Conservation (phyloP, 2,113 vertebrate genomes). For the Narcine bancroftii region DNA sequence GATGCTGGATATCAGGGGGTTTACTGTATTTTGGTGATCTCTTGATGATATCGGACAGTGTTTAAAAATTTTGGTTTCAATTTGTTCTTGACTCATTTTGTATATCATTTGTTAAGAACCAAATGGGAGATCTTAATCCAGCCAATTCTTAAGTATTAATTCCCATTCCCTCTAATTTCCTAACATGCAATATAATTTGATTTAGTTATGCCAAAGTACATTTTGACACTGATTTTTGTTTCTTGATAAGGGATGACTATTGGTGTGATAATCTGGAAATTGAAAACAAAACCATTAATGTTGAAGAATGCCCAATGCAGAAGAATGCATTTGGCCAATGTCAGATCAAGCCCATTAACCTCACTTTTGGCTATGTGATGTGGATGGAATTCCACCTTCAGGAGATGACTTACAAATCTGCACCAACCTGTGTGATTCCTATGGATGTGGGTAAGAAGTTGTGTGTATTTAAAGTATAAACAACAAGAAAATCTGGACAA, state of each 20-base stretch:
- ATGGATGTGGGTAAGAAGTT: constrained; percentile 78
- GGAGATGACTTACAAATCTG: constrained; percentile 64
- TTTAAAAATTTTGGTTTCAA: background rate
- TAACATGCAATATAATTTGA: background rate
- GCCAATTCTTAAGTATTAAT: background rate
- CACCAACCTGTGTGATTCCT: constrained; percentile 68
- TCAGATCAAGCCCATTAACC: constrained; percentile 66
- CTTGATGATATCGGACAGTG: too few relatives aligned
- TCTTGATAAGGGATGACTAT: constrained; percentile 53
- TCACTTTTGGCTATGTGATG: constrained; percentile 75
- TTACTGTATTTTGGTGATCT: background rate
- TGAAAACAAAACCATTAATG: constrained; percentile 49
- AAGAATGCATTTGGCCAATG: constrained; percentile 59
- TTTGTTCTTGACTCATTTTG: background rate
- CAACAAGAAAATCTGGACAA: too few relatives aligned
- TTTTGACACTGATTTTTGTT: constrained; percentile 10
- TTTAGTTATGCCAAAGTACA: background rate
- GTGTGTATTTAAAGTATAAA: too few relatives aligned
- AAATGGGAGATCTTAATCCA: too few relatives aligned
- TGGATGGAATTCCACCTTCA: constrained; percentile 71
- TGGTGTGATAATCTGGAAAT: constrained; percentile 62
- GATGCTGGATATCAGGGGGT: too few relatives aligned
- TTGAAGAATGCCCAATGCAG: constrained; percentile 52
- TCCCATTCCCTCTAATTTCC: background rate
- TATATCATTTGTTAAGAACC: background rate